Conservation (phyloP, 2,797 vertebrate species). For the Anguilla marmorata region DNA sequence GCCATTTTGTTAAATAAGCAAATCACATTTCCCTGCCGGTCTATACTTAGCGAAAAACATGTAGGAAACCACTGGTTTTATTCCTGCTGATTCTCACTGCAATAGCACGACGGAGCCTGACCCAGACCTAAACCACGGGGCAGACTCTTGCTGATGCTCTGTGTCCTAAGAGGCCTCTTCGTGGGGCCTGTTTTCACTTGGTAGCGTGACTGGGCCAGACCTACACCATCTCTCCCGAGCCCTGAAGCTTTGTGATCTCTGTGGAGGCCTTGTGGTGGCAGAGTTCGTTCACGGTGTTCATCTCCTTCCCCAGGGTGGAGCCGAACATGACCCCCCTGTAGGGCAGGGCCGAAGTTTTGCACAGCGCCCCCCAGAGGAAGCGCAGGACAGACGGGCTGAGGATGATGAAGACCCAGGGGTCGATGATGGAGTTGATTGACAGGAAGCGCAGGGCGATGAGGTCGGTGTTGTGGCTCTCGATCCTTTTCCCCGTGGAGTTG, state of each 20-base stretch:
- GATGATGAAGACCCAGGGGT: conserved; percentile 85
- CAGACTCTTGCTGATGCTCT: not conserved
- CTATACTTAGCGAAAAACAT: not conserved
- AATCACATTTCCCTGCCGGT: not conserved
- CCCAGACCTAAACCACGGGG: not conserved
- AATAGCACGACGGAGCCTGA: conserved; percentile 24
- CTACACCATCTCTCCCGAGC: conserved; percentile 17
- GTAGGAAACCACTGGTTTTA: not conserved
- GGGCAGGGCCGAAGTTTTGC: conserved; percentile 34
- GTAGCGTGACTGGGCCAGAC: not conserved
- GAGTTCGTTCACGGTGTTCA: not conserved
- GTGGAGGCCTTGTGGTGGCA: not conserved
- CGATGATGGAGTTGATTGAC: conserved; percentile 80
- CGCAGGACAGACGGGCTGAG: conserved; percentile 74
- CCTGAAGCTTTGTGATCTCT: conserved; percentile 20
- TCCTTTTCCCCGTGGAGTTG: conserved; percentile 41
- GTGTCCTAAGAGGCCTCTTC: not conserved
- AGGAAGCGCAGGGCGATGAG: conserved; percentile 72
- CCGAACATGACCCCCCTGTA: conserved; percentile 27
- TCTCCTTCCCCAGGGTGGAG: not conserved
- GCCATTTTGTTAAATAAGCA: conserved; percentile 23
- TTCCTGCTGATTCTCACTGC: not conserved
- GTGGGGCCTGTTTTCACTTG: no score
- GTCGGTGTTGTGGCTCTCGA: conserved; percentile 40
- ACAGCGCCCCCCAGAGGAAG: conserved; percentile 66